These are phyloP conservation scores for Cheilosia impressa DNA, from an alignment of 2,888 invertebrate genomes.

Conservation along the genomic window DNA sequence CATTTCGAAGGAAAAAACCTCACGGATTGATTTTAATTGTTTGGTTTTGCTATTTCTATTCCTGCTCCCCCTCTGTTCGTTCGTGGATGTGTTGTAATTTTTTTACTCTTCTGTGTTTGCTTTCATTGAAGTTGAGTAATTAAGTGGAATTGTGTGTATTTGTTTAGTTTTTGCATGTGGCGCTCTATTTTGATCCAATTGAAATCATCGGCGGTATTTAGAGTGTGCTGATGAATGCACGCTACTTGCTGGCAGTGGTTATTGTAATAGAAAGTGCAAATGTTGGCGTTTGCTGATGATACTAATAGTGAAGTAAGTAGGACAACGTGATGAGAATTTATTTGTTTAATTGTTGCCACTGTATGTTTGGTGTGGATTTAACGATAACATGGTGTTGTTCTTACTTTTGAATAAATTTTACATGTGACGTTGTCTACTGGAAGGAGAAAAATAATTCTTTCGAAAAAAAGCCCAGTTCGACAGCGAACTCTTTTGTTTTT, in stretches of 20 bases:
- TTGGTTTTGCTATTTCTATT: constrained; percentile 21
- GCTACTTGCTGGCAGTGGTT: constrained; percentile 41
- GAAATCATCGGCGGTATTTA: constrained; percentile 62
- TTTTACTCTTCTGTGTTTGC: constrained; percentile 38
- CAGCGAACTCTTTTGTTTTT: constrained; percentile 38
- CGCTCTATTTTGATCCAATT: constrained; percentile 62
- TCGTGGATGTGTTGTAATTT: constrained; percentile 56
- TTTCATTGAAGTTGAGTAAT: constrained; percentile 71
- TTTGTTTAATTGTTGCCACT: constrained; percentile 14
- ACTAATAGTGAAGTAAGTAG: constrained; percentile 69
- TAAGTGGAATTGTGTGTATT: constrained; percentile 62
- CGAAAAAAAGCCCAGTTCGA: constrained; percentile 22
- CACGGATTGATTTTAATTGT: constrained; percentile 69
- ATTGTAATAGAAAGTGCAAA: constrained; percentile 74
- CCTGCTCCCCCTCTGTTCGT: constrained; percentile 1
- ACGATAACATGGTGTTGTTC: background rate
- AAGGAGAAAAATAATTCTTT: background rate
- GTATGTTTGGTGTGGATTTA: background rate
- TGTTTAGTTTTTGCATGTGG: constrained; percentile 50
- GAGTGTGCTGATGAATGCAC: constrained; percentile 56
- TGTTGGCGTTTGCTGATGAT: constrained; percentile 62
- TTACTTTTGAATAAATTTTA: background rate
- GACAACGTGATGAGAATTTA: constrained; percentile 60
- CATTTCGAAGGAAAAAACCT: constrained; percentile 21
- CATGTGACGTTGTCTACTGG: background rate